Percentiles rank a stretch among this genome's conserved stretches.
phyloP scores from a whole-genome alignment of 1,140 invertebrate species.

The Dryas iulia region DNA sequence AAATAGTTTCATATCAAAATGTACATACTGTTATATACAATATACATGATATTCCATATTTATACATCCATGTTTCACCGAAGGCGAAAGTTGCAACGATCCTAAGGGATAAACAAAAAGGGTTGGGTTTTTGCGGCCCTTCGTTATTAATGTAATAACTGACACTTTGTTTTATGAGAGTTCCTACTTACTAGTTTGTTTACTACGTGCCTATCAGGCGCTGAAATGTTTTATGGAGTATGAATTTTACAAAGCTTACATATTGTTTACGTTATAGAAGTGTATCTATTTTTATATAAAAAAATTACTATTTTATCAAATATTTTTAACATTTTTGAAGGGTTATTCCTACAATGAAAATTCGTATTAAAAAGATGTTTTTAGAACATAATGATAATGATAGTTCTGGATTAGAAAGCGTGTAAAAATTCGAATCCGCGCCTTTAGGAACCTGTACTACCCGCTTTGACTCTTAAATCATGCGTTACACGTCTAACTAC shows the following conservation, averaged over 20 bases:
- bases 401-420: too few relatives aligned
- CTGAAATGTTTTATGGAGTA: constrained; percentile 13
- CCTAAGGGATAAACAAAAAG: constrained; percentile 67
- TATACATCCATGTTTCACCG: constrained; percentile 26
- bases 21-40: not conserved
- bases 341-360: too few relatives aligned
- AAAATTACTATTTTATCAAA: too few relatives aligned
- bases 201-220: constrained; percentile 9
- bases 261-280: not conserved
- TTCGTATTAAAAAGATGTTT: too few relatives aligned
- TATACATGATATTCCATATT: not conserved
- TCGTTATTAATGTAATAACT: constrained; percentile 76
- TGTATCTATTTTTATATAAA: not conserved
- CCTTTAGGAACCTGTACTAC: too few relatives aligned
- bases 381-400: too few relatives aligned
- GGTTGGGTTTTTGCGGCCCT: constrained; percentile 60
- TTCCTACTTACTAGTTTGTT: constrained; percentile 55
- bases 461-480: too few relatives aligned
- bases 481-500: too few relatives aligned
- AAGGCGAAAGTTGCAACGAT: constrained; percentile 44
- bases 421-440: too few relatives aligned
- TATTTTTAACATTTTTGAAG: too few relatives aligned
- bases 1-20: too few relatives aligned
- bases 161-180: constrained; percentile 72
- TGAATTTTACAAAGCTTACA: not conserved